These are phyloP conservation scores for Drosophila busckii DNA, from an alignment of 1,140 invertebrate species.

Conservation along the genomic window DNA sequence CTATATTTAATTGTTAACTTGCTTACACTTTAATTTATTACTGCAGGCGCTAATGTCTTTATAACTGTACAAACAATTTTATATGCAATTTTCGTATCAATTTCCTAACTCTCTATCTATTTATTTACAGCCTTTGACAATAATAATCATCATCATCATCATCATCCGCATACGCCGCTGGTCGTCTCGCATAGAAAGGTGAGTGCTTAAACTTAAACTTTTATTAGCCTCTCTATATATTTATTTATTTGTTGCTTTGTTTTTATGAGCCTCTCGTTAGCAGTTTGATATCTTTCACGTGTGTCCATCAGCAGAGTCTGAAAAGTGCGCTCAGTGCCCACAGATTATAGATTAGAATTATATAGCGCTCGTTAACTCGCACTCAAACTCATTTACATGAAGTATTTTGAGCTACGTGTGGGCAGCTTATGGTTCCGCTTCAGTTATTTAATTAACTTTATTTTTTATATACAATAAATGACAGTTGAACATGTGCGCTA, in stretches of 20 bases:
- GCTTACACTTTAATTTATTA: slow-evolving; percentile 32
- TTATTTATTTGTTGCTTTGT: neutral
- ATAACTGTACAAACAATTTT: slow-evolving; percentile 9
- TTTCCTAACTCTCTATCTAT: slow-evolving; percentile 34
- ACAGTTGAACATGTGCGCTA: too few relatives aligned
- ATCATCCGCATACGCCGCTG: slow-evolving; percentile 38
- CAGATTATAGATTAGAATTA: slow-evolving; percentile 70
- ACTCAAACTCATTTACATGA: too few relatives aligned
- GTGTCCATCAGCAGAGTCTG: slow-evolving; percentile 9
- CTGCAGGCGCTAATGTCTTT: slow-evolving; percentile 13
- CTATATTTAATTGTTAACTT: slow-evolving; percentile 18
- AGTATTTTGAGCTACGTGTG: slow-evolving; percentile 35
- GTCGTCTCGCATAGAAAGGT: slow-evolving; percentile 65
- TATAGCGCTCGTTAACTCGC: slow-evolving; percentile 49
- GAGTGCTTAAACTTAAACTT: slow-evolving; percentile 28
- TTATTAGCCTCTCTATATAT: neutral
- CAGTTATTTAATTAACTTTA: too few relatives aligned
- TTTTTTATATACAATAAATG: too few relatives aligned
- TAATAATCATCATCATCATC: slow-evolving; percentile 41
- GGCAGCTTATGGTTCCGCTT: slow-evolving; percentile 21
- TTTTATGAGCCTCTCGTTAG: slow-evolving; percentile 52
- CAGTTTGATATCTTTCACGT: slow-evolving; percentile 42
- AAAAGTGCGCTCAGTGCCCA: slow-evolving; percentile 23
- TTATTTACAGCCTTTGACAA: slow-evolving; percentile 61
- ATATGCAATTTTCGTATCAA: slow-evolving; percentile 21